Evolutionary conservation across 2,113 vertebrate genomes (phyloP), one percentile per base, ranked within the genome.

Genomic region (Phylloscopus whistleri): DNA sequence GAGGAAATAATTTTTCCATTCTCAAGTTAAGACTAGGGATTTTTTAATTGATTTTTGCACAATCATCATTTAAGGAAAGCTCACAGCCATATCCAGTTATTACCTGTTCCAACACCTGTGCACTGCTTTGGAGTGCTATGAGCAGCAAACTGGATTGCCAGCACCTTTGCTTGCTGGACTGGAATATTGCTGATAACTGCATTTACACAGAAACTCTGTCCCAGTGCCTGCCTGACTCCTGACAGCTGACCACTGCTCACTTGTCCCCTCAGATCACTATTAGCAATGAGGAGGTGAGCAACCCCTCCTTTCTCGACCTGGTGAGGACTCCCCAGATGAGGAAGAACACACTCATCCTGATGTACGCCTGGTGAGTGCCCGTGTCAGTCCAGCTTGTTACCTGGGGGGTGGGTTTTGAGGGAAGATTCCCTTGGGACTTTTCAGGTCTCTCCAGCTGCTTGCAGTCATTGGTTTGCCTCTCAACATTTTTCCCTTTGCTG

Each of bases 241-340:
- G 7, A 72, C 6, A 85, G 66, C 72, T 94, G 91, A 88, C 55
- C 91, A 3, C 79, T 63, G 60, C 95, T 84, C 66, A 5, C 90
- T 93, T 98, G 58, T 97, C 92, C 83, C 33, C 78, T 62, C 89
- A 98, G 98, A 98, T 98, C 90, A 98, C 97, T 4, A 79, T 99
- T n/a, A 96, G 88, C 17, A 98, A 98, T 0, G 97, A 98, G 46
- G 98, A 98, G 44, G 95, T 98, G 70, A 97, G 90, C 30, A 98
- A 98, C 27, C 98, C 98, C 26, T 98, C 99, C 52, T 96, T 99
- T 84, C 59, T 98, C 5, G 98, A 99, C 90, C 96, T 99, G 90
- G 88, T 99, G 96, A 98, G 98, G 91, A 99, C 99, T 46, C 98
- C 99, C 20, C 98, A 94, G 5, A 99, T 99, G 98, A 99, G 99